phyloP scores from a whole-genome alignment of 2,113 vertebrate genomes.

The Trogon surrucura region DNA sequence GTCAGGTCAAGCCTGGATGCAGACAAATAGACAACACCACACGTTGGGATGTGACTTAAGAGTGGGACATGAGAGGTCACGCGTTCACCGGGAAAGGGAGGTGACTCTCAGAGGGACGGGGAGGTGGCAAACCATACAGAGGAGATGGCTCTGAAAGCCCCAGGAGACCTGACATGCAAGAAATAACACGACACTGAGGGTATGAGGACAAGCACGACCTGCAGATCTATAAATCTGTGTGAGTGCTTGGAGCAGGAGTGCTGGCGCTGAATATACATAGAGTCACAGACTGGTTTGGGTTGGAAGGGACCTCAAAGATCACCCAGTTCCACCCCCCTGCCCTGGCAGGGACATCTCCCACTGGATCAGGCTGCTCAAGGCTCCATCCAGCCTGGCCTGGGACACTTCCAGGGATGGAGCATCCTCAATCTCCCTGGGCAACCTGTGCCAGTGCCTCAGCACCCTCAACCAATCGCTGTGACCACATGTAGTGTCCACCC shows the following conservation, averaged over 20 bases:
- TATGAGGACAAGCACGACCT: accelerated
- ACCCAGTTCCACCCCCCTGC: too few species aligned
- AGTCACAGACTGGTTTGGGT: too few species aligned
- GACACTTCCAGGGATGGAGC: too few species aligned
- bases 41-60: neutral
- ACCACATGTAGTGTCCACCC: neutral
- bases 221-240: accelerated
- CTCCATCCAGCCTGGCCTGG: too few species aligned
- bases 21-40: accelerated
- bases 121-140: accelerated
- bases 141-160: neutral
- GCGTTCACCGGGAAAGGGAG: neutral
- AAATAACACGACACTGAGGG: neutral
- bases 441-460: too few species aligned
- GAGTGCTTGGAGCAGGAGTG: neutral
- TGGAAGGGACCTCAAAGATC: too few species aligned
- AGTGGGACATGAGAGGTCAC: neutral
- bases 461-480: neutral
- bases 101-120: neutral
- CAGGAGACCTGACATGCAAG: accelerated
- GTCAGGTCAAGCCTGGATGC: neutral
- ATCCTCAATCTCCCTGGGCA: too few species aligned
- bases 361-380: too few species aligned
- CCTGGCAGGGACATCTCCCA: too few species aligned
- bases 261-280: neutral